phyloP scores from a whole-genome alignment of 2,113 vertebrate species.

The Thermophis baileyi region DNA sequence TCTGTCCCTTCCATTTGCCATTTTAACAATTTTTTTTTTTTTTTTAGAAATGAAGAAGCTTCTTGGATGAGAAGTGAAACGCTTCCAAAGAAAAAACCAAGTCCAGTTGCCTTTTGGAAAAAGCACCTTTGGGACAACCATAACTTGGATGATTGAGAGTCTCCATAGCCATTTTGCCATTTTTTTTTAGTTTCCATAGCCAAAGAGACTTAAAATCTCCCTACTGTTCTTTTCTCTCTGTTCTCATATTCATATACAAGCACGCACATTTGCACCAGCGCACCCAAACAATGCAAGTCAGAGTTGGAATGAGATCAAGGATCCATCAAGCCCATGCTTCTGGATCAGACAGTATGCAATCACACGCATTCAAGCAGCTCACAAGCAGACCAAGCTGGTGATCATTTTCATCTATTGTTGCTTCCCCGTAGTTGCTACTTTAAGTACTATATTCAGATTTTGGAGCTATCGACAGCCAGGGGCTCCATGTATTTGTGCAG shows the following conservation, averaged over 20 bases:
- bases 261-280: too few relatives aligned
- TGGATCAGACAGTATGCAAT: background rate
- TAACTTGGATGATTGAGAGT: too few relatives aligned
- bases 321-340: background rate
- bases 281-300: background rate
- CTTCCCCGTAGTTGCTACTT: background rate
- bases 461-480: background rate
- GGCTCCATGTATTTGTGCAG: background rate
- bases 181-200: background rate
- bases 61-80: too few relatives aligned
- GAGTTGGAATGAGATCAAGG: background rate
- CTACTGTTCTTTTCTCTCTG: background rate
- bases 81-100: too few relatives aligned
- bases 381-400: background rate
- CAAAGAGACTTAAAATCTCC: background rate
- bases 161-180: too few relatives aligned
- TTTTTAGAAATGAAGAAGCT: too few relatives aligned
- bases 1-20: background rate
- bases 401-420: background rate
- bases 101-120: too few relatives aligned
- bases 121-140: too few relatives aligned
- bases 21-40: too few relatives aligned
- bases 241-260: background rate
- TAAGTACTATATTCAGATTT: background rate
- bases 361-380: background rate